A percentile compares a stretch with the other conserved stretches of the same genome.
Evolutionary conservation across 2,888 invertebrate genomes (phyloP).

Genomic region (Calephelis perditalis): DNA sequence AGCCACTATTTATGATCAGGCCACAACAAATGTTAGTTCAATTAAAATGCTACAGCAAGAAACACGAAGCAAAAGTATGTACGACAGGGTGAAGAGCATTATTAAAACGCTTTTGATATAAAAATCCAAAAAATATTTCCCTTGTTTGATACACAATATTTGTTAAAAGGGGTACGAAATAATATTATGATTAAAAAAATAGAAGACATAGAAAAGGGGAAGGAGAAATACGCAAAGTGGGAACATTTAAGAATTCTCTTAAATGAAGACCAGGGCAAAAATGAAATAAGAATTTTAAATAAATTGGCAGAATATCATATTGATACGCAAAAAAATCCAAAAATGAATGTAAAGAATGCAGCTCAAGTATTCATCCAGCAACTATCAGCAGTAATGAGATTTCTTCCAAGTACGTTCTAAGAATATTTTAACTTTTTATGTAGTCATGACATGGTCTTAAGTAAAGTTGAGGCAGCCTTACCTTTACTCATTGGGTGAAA

Average conservation of each 20-base stretch:
- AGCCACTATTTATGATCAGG: constrained; percentile 6
- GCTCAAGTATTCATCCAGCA: no score
- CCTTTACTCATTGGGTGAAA: no score
- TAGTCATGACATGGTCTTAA: no score
- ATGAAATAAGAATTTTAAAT: neutral
- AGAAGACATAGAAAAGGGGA: neutral
- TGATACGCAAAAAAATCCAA: no score
- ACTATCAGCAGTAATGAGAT: no score
- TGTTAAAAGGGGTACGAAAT: constrained; percentile 17
- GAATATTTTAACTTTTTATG: no score
- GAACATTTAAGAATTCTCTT: no score
- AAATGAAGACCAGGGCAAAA: neutral
- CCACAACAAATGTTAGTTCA: constrained; percentile 4
- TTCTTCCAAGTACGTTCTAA: no score
- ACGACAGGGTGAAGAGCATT: neutral
- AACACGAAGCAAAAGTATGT: constrained; percentile 9
- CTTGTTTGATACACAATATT: constrained; percentile 16
- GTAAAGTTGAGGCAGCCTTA: no score
- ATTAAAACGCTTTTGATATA: constrained; percentile 1
- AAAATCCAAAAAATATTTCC: constrained; percentile 12
- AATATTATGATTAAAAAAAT: constrained; percentile 16
- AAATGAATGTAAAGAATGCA: no score
- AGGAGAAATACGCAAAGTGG: neutral
- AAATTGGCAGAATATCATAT: no score
- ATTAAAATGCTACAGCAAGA: constrained; percentile 8